Evolutionary conservation across 2,888 invertebrate genomes (phyloP).

Genomic region (Ochropleura leucogaster): DNA sequence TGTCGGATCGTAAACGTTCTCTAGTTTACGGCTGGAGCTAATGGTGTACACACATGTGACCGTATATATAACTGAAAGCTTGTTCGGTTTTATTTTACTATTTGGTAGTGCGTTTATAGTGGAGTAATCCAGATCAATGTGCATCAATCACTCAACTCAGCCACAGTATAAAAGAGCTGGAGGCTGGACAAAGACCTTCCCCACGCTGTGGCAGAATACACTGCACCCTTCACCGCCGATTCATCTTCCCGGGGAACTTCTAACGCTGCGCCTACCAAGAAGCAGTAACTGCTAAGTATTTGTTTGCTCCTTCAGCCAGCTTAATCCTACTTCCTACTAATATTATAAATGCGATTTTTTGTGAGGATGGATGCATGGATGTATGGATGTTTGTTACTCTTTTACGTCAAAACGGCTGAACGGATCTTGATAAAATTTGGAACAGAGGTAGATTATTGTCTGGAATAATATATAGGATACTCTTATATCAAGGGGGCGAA

Average conservation of each 20-base stretch:
- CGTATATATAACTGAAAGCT: neutral
- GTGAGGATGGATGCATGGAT: no score
- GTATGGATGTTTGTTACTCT: no score
- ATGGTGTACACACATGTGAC: slow-evolving; percentile 16
- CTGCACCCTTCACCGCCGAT: no score
- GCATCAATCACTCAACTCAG: neutral
- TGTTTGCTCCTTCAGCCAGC: neutral
- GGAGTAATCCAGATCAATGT: neutral
- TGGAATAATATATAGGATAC: no score
- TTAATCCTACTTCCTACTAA: no score
- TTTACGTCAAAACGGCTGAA: no score
- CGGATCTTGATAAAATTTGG: no score
- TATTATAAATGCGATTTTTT: no score
- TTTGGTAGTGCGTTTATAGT: neutral
- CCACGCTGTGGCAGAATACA: neutral
- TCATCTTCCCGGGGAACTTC: neutral
- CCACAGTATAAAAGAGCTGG: neutral
- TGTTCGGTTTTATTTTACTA: neutral
- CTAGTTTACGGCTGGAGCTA: slow-evolving; percentile 15
- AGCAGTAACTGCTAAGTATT: no score
- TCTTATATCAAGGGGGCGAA: no score
- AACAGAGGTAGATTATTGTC: no score
- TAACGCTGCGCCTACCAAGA: neutral
- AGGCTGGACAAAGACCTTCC: neutral
- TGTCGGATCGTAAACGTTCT: slow-evolving; percentile 8